Conservation (phyloP, 2,888 invertebrate genomes). For the Tridacna crocea region DNA sequence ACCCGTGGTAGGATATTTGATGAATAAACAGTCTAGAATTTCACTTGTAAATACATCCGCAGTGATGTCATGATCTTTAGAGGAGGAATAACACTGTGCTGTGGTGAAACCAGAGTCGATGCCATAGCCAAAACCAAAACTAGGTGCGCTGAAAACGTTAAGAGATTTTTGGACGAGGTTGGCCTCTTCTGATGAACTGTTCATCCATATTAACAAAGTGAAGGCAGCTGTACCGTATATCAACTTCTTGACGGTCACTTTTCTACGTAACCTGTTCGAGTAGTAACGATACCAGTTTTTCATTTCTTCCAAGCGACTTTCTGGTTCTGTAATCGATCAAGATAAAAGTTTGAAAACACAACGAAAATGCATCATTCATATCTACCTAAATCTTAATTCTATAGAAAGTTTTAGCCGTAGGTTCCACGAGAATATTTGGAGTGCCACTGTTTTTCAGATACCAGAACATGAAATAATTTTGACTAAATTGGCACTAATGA, state of each 20-base stretch:
- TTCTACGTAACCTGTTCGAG: constrained; percentile 5
- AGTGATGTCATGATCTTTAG: constrained; percentile 1
- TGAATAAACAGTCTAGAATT: constrained; percentile 10
- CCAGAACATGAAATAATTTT: no score
- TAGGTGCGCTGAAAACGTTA: constrained; percentile 1
- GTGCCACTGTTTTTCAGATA: no score
- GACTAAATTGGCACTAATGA: no score
- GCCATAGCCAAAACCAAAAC: constrained; percentile 11
- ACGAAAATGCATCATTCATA: no score
- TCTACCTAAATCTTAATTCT: no score
- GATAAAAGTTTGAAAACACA: no score
- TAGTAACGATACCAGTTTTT: constrained; percentile 1
- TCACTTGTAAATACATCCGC: constrained; percentile 17
- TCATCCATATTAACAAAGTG: constrained; percentile 9
- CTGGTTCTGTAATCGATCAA: background rate
- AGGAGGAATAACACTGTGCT: constrained; percentile 5
- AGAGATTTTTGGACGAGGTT: constrained; percentile 17
- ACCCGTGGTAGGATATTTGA: constrained; percentile 11
- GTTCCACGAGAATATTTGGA: no score
- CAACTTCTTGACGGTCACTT: background rate
- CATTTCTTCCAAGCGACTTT: background rate
- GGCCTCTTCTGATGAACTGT: constrained; percentile 3
- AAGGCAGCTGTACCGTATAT: background rate
- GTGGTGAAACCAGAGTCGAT: background rate
- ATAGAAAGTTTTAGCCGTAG: no score